phyloP scores from a whole-genome alignment of 2,888 invertebrate genomes.

The Siphlonurus alternatus region DNA sequence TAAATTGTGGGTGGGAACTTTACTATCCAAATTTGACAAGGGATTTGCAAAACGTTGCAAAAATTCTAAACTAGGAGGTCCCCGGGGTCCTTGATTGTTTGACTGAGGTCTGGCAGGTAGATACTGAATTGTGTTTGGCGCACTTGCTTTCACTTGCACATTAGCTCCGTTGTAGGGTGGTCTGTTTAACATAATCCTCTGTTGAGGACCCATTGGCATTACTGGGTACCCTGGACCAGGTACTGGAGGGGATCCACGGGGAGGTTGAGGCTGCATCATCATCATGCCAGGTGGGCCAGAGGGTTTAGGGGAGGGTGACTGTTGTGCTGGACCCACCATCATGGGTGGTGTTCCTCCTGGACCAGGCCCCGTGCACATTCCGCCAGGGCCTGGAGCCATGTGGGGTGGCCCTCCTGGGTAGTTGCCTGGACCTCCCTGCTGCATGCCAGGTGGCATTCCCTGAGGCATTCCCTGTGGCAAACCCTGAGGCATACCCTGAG shows the following conservation, averaged over 20 bases:
- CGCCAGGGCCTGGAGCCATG: slow-evolving; percentile 2
- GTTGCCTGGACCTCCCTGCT: neutral
- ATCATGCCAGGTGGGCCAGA: slow-evolving; percentile 2
- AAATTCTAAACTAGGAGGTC: slow-evolving; percentile 79
- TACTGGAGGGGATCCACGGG: slow-evolving; percentile 13
- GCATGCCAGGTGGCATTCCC: neutral
- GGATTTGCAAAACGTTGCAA: slow-evolving; percentile 78
- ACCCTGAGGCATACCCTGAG: neutral
- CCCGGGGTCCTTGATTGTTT: slow-evolving; percentile 44
- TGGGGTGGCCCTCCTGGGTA: neutral
- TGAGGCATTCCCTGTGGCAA: neutral
- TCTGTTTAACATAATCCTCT: slow-evolving; percentile 16
- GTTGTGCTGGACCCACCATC: slow-evolving; percentile 5
- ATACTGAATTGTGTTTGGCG: slow-evolving; percentile 96
- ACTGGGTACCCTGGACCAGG: slow-evolving; percentile 36
- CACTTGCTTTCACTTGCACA: slow-evolving; percentile 79
- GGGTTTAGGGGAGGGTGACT: neutral
- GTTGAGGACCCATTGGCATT: slow-evolving; percentile 15
- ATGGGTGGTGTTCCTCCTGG: slow-evolving; percentile 6
- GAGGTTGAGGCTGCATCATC: slow-evolving; percentile 10
- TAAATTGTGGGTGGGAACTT: slow-evolving; percentile 50
- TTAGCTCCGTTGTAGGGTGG: slow-evolving; percentile 50
- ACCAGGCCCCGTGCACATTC: slow-evolving; percentile 4
- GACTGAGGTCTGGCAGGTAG: slow-evolving; percentile 87
- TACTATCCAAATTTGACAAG: slow-evolving; percentile 48